Conservation (phyloP, 2,888 invertebrate species). For the Myopa testacea region DNA sequence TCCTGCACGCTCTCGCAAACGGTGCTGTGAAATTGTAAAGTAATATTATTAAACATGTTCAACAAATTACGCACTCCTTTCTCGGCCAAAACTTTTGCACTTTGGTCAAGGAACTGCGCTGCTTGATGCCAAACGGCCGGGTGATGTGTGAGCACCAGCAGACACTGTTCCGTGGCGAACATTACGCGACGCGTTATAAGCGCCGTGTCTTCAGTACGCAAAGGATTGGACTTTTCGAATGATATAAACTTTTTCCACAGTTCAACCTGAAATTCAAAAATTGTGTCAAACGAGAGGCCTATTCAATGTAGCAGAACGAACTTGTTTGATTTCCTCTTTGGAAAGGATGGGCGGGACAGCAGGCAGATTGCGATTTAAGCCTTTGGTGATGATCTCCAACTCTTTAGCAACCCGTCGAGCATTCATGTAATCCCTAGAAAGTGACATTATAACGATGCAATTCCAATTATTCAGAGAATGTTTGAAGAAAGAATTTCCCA, state of each 20-base stretch:
- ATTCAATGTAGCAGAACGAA: constrained; percentile 60
- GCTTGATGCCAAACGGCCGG: constrained; percentile 99
- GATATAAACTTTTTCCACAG: constrained; percentile 98
- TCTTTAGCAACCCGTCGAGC: constrained; percentile 96
- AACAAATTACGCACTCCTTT: constrained; percentile 81
- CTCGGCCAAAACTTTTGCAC: constrained; percentile 91
- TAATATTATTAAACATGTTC: constrained; percentile 41
- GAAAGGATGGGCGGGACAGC: constrained; percentile 95
- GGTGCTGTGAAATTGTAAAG: constrained; percentile 45
- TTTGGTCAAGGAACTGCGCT: constrained; percentile 95
- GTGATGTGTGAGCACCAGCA: constrained; percentile 96
- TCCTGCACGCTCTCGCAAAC: not conserved
- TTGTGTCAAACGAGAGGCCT: not conserved
- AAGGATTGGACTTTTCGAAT: constrained; percentile 97
- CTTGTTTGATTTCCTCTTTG: constrained; percentile 93
- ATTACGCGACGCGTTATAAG: constrained; percentile 93
- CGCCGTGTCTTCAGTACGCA: constrained; percentile 95
- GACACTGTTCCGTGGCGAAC: constrained; percentile 98
- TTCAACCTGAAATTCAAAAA: constrained; percentile 76
- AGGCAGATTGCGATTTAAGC: constrained; percentile 94
- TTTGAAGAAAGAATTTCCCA: not conserved
- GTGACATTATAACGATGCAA: not conserved
- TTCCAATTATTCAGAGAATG: not conserved
- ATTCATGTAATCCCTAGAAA: constrained; percentile 92
- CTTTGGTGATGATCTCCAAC: constrained; percentile 93